Evolutionary conservation across 2,113 vertebrate genomes (phyloP).

Genomic region (Hypocryptadius cinnamomeus): DNA sequence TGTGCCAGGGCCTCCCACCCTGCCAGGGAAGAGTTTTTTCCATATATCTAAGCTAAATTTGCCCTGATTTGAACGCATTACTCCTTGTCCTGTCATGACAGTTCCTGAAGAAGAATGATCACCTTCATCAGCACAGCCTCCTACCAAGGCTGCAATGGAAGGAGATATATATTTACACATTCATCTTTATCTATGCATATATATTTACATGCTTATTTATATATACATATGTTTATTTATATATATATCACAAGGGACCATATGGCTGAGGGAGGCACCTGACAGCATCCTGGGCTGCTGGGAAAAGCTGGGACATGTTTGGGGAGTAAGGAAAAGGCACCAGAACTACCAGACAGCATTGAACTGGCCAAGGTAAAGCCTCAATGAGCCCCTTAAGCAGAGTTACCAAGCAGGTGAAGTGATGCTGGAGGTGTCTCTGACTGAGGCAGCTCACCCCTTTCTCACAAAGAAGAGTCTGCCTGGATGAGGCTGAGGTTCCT

Average conservation of each 20-base stretch:
- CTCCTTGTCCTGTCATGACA: not conserved
- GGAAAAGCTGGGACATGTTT: not conserved
- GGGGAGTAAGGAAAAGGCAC: not conserved
- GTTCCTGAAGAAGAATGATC: not conserved
- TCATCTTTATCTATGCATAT: not conserved
- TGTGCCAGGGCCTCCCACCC: not conserved
- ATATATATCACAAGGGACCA: not conserved
- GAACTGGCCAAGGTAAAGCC: not conserved
- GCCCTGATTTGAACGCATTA: not conserved
- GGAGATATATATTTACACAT: not conserved
- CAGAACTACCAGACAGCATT: not conserved
- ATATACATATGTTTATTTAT: not conserved
- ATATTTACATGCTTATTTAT: not conserved
- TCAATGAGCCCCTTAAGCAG: not conserved
- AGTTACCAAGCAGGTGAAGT: not conserved
- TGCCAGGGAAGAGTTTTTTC: not conserved
- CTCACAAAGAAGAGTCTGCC: not conserved
- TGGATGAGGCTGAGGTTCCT: not conserved
- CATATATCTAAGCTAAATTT: not conserved
- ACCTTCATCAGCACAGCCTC: not conserved
- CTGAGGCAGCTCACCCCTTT: not conserved
- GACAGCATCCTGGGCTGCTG: not conserved
- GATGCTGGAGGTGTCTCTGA: not conserved
- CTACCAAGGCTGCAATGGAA: not conserved
- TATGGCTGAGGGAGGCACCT: not conserved